Conservation (phyloP, 2,888 invertebrate species). For the Sarcophaga rosellei region DNA sequence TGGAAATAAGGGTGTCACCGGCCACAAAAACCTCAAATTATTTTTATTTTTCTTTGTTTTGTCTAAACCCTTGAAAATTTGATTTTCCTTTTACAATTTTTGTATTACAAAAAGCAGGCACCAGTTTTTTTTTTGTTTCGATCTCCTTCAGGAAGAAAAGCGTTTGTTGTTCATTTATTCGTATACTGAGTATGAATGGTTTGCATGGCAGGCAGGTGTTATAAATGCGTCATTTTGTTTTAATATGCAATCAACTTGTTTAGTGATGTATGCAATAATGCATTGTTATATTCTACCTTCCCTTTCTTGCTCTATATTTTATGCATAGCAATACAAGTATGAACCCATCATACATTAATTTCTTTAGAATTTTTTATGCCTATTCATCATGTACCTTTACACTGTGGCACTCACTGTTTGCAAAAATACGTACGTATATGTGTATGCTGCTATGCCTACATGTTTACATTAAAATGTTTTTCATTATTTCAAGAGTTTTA, state of each 20-base stretch:
- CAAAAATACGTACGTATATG: no score
- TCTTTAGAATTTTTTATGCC: conserved; percentile 7
- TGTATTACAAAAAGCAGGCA: conserved; percentile 28
- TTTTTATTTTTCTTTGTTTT: conserved; percentile 31
- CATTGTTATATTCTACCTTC: conserved; percentile 46
- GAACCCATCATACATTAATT: conserved; percentile 9
- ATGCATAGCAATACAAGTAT: neutral
- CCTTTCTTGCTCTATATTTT: neutral
- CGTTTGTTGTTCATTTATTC: conserved; percentile 24
- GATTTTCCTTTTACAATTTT: conserved; percentile 16
- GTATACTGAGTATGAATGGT: neutral
- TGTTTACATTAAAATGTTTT: conserved; percentile 14
- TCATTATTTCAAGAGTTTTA: conserved; percentile 33
- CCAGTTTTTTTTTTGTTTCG: neutral
- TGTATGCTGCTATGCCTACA: neutral
- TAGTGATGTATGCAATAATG: conserved; percentile 63
- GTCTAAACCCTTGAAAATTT: conserved; percentile 34
- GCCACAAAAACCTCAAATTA: conserved; percentile 38
- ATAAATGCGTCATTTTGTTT: conserved; percentile 62
- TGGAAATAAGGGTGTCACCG: neutral
- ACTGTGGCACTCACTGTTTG: no score
- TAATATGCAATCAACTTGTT: conserved; percentile 67
- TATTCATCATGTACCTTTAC: conserved; percentile 25
- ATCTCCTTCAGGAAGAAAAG: neutral
- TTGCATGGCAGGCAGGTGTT: conserved; percentile 43